phyloP scores from a whole-genome alignment of 1,140 invertebrate genomes.

The Adelges cooleyi region DNA sequence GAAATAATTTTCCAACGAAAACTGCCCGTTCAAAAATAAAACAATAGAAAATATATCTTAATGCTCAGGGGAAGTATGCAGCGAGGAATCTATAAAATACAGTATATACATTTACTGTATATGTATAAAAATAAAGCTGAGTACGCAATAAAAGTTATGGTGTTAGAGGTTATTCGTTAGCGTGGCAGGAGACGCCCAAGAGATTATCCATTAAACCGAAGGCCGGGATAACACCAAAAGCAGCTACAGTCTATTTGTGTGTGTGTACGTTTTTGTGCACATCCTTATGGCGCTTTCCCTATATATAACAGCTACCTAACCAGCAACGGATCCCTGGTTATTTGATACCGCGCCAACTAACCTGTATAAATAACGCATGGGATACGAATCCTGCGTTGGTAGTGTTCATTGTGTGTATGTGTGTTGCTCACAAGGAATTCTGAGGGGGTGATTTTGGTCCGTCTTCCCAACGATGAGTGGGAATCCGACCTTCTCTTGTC shows the following conservation, averaged over 20 bases:
- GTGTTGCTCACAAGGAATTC: no score
- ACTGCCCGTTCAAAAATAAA: no score
- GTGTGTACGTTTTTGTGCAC: not conserved
- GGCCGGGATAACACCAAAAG: not conserved
- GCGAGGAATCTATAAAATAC: no score
- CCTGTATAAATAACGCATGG: constrained; percentile 23
- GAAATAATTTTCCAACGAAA: no score
- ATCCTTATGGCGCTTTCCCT: constrained; percentile 3
- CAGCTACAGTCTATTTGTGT: no score
- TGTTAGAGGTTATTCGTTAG: constrained; percentile 17
- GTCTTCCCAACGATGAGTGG: not conserved
- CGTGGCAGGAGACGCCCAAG: not conserved
- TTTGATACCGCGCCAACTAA: constrained; percentile 22
- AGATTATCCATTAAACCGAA: constrained; percentile 12
- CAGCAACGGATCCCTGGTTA: not conserved
- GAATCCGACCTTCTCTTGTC: not conserved
- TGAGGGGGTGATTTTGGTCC: not conserved
- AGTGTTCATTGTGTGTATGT: not conserved
- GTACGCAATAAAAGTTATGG: constrained; percentile 8
- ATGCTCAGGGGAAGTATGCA: no score
- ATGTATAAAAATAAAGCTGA: not conserved
- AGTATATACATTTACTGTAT: no score
- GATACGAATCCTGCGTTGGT: constrained; percentile 5
- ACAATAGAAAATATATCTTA: no score
- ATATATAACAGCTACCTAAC: not conserved